Evolutionary conservation across 2,888 invertebrate species (phyloP).

Genomic region (Psylliodes chrysocephalus): DNA sequence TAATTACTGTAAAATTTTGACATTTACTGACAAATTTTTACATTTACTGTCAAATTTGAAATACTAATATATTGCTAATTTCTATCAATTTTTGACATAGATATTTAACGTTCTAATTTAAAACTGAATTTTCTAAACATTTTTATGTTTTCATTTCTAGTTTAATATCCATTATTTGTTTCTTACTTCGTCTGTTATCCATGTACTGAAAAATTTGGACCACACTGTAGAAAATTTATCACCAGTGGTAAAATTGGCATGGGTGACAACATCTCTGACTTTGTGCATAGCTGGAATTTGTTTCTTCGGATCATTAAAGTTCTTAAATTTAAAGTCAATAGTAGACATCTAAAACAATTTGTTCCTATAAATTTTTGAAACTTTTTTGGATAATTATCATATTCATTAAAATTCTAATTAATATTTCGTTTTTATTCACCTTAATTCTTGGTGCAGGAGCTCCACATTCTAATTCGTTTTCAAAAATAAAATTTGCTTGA

Average conservation of each 20-base stretch:
- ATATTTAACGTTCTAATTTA: too few species aligned
- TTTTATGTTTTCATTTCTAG: too few species aligned
- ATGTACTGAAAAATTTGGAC: slow-evolving; percentile 78
- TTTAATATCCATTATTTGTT: too few species aligned
- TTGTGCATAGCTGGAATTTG: slow-evolving; percentile 81
- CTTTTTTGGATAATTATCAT: too few species aligned
- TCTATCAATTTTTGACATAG: too few species aligned
- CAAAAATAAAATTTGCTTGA: slow-evolving; percentile 75
- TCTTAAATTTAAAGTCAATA: slow-evolving; percentile 72
- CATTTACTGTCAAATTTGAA: too few species aligned
- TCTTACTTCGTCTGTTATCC: slow-evolving; percentile 79
- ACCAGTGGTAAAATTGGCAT: slow-evolving; percentile 70
- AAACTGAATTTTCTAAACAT: too few species aligned
- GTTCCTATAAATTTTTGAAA: too few species aligned
- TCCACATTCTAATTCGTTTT: slow-evolving; percentile 71
- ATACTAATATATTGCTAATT: too few species aligned
- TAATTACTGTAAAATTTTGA: too few species aligned
- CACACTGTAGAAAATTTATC: slow-evolving; percentile 75
- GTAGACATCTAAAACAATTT: slow-evolving; percentile 67
- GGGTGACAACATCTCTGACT: slow-evolving; percentile 68
- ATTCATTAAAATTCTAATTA: neutral
- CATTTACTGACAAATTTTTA: too few species aligned
- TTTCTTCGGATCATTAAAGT: slow-evolving; percentile 71
- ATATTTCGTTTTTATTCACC: too few species aligned
- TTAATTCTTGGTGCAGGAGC: slow-evolving; percentile 68